phyloP scores from a whole-genome alignment of 2,797 vertebrate genomes.

The Sebastes jordani region DNA sequence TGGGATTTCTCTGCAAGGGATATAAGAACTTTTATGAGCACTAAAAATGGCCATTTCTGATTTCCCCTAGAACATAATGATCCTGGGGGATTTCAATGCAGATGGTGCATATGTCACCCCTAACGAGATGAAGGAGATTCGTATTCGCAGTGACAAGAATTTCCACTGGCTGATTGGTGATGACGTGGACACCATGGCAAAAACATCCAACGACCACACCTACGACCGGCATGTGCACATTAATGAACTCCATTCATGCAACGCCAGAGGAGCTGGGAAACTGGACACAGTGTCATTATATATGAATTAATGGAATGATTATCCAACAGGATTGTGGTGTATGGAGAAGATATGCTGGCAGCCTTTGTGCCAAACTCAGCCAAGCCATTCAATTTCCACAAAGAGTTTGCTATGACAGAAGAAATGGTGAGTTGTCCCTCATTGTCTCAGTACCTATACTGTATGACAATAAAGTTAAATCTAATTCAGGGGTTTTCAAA shows the following conservation, averaged over 20 bases:
- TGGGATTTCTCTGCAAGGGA: neutral
- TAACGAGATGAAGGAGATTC: constrained; percentile 68
- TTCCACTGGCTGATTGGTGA: constrained; percentile 83
- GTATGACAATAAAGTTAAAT: neutral
- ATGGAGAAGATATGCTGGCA: constrained; percentile 66
- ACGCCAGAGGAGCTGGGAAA: neutral
- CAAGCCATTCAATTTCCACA: constrained; percentile 75
- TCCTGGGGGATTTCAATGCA: constrained; percentile 83
- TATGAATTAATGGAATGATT: neutral
- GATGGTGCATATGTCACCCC: constrained; percentile 70
- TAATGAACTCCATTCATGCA: neutral
- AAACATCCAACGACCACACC: constrained; percentile 62
- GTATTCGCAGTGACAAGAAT: constrained; percentile 65
- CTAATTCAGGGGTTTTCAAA: neutral
- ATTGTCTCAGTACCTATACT: neutral
- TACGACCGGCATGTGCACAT: constrained; percentile 72
- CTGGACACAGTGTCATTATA: neutral
- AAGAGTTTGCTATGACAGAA: constrained; percentile 63
- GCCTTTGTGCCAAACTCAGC: constrained; percentile 71
- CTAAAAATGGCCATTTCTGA: neutral
- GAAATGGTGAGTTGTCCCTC: constrained; percentile 45
- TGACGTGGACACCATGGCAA: constrained; percentile 77
- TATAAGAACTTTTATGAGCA: too few relatives aligned
- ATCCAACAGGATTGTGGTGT: constrained; percentile 75
- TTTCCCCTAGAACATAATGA: constrained; percentile 76